Evolutionary conservation across 2,888 invertebrate genomes (phyloP).

Genomic region (Brenthis ino): DNA sequence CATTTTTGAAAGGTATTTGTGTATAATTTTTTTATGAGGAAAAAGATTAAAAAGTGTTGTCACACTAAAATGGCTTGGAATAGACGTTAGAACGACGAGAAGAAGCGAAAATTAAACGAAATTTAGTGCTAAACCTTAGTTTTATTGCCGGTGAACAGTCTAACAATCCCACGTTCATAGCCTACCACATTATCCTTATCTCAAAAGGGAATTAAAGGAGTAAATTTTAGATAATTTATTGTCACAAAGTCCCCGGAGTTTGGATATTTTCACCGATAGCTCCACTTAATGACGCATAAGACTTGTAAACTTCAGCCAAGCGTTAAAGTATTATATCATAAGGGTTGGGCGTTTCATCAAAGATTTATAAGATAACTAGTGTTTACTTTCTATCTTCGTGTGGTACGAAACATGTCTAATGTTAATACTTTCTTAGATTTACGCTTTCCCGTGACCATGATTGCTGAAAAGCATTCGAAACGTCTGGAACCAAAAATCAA

Average conservation of each 20-base stretch:
- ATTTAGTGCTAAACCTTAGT: no score
- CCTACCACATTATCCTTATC: slow-evolving; percentile 13
- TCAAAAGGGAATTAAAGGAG: slow-evolving; percentile 27
- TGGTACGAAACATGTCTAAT: neutral
- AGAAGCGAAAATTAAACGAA: no score
- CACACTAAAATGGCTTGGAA: no score
- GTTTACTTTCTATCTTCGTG: neutral
- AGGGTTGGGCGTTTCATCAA: slow-evolving; percentile 20
- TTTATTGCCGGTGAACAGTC: no score
- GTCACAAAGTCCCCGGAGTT: slow-evolving; percentile 32
- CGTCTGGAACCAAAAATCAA: no score
- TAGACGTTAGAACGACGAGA: no score
- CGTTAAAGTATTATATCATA: slow-evolving; percentile 43
- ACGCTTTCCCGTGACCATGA: no score
- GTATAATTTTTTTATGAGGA: no score
- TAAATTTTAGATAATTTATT: slow-evolving; percentile 38
- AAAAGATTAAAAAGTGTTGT: no score
- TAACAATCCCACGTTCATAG: neutral
- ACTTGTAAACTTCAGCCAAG: slow-evolving; percentile 64
- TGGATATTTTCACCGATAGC: slow-evolving; percentile 49
- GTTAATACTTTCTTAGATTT: no score
- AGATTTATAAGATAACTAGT: neutral
- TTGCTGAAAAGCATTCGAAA: no score
- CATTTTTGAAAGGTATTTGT: no score
- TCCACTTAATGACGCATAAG: slow-evolving; percentile 66